phyloP scores from a whole-genome alignment of 2,113 vertebrate species.

The Epinephelus cyanopodus region DNA sequence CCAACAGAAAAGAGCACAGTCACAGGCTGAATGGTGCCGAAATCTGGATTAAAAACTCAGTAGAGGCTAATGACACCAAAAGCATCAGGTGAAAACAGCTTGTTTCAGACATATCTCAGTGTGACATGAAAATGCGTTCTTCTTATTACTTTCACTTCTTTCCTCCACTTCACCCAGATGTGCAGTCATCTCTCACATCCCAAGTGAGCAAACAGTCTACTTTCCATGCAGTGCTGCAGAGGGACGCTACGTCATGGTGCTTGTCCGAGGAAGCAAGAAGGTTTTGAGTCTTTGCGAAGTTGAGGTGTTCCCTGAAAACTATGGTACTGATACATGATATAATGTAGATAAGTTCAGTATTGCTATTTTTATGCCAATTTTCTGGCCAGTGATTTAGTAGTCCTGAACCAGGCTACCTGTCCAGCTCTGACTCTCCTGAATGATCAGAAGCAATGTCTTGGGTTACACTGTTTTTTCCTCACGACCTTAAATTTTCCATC shows the following conservation, averaged over 20 bases:
- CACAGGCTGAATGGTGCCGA: conserved; percentile 20
- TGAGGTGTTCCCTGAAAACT: background rate
- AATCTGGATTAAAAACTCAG: conserved; percentile 27
- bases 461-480: too few species aligned
- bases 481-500: too few species aligned
- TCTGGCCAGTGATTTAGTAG: too few species aligned
- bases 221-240: background rate
- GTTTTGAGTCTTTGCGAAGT: conserved; percentile 38
- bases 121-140: background rate
- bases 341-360: too few species aligned
- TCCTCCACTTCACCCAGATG: conserved; percentile 9
- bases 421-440: too few species aligned
- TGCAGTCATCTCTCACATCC: background rate
- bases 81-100: conserved; percentile 11
- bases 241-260: conserved; percentile 32
- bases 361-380: too few species aligned
- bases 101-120: background rate
- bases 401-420: too few species aligned
- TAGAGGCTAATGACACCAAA: background rate
- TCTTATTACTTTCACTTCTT: background rate
- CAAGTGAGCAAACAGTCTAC: accelerated
- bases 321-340: conserved; percentile 11
- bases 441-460: too few species aligned
- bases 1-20: accelerated
- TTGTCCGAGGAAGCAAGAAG: background rate